Conservation (phyloP, 2,113 vertebrate species). For the Saguinus midas region DNA sequence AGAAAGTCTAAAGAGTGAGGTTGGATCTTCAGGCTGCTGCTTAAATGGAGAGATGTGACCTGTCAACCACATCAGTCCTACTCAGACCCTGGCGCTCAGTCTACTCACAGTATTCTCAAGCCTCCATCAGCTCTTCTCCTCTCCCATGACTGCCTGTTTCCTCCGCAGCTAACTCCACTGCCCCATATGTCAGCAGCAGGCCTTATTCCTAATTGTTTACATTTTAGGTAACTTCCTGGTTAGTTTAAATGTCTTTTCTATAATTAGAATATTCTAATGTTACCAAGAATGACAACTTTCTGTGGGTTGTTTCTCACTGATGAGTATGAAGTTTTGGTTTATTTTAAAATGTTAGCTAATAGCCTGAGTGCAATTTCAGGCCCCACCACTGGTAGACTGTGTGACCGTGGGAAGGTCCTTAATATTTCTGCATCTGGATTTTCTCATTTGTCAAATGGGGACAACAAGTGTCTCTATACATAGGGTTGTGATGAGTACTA, state of each 20-base stretch:
- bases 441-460: background rate
- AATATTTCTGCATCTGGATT: background rate
- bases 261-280: background rate
- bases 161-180: background rate
- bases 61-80: background rate
- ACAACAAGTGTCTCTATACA: background rate
- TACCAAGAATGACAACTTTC: background rate
- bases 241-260: background rate
- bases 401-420: background rate
- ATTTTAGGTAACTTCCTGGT: background rate
- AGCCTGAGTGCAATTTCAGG: background rate
- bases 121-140: background rate
- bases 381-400: background rate
- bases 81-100: background rate
- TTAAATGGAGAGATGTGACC: background rate
- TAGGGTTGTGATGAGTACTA: background rate
- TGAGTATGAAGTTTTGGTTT: background rate
- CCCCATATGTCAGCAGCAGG: background rate
- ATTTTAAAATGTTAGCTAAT: background rate
- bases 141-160: accelerated
- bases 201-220: background rate
- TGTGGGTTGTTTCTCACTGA: background rate
- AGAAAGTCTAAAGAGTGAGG: background rate
- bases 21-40: background rate
- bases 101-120: background rate